Evolutionary conservation across 2,888 invertebrate genomes (phyloP).

Genomic region (Anodontia alba): DNA sequence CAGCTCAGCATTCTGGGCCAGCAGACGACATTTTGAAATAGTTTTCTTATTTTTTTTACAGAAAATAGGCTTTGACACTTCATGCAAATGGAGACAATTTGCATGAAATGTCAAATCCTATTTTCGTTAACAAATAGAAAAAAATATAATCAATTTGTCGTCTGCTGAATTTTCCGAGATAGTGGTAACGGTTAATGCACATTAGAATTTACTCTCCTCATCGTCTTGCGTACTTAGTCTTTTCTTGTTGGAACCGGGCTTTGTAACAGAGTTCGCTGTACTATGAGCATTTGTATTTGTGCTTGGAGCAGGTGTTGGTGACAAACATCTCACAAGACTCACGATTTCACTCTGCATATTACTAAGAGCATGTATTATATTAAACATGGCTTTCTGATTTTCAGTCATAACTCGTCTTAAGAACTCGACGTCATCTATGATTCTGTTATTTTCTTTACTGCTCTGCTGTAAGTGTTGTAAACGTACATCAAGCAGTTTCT

Average conservation of each 20-base stretch:
- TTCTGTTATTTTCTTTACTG: slow-evolving; percentile 82
- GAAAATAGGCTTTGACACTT: too few species aligned
- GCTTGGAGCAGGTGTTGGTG: slow-evolving; percentile 66
- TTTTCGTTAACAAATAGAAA: too few species aligned
- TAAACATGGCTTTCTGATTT: slow-evolving; percentile 84
- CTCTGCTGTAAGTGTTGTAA: slow-evolving; percentile 84
- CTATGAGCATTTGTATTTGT: slow-evolving; percentile 57
- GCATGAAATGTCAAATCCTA: too few species aligned
- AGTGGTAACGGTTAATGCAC: too few species aligned
- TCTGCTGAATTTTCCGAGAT: too few species aligned
- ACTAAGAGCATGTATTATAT: slow-evolving; percentile 83
- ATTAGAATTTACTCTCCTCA: slow-evolving; percentile 60
- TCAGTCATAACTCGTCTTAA: slow-evolving; percentile 83
- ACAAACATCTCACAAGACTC: slow-evolving; percentile 77
- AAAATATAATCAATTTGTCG: too few species aligned
- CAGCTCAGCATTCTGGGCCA: too few species aligned
- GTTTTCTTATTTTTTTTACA: too few species aligned
- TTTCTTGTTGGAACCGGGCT: slow-evolving; percentile 35
- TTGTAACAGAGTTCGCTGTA: slow-evolving; percentile 41
- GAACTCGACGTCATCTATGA: slow-evolving; percentile 84
- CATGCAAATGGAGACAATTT: too few species aligned
- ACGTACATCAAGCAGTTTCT: slow-evolving; percentile 84
- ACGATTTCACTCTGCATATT: slow-evolving; percentile 84
- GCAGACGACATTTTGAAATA: too few species aligned
- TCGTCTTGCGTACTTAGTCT: slow-evolving; percentile 52